A percentile compares a stretch with the other conserved stretches of the same genome.
Conservation (phyloP, 2,888 invertebrate genomes). For the Gasteruption jaculator region DNA sequence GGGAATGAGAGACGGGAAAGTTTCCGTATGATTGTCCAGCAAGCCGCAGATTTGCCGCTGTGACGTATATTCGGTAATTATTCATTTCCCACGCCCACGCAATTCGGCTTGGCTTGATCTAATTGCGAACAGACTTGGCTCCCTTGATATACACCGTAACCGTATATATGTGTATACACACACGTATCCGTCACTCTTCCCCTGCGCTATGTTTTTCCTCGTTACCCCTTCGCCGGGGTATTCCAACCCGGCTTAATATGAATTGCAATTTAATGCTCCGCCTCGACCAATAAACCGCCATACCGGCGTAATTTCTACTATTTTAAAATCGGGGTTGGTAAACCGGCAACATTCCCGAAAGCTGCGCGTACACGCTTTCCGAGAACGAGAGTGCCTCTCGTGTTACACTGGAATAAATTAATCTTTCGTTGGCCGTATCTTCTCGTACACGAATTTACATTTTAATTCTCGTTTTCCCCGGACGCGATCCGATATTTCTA, state of each 20-base stretch:
- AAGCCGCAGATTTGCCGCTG: slow-evolving; percentile 1
- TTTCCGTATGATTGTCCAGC: slow-evolving; percentile 2
- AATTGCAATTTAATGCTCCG: slow-evolving; percentile 32
- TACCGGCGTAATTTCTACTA: slow-evolving; percentile 26
- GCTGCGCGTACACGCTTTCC: too few species aligned
- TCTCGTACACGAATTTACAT: too few species aligned
- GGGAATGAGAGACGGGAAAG: neutral
- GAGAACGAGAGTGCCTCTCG: too few species aligned
- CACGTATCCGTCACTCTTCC: slow-evolving; percentile 19
- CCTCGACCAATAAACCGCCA: slow-evolving; percentile 26
- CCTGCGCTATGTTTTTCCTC: slow-evolving; percentile 17
- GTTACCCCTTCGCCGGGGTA: slow-evolving; percentile 21
- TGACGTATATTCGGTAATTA: slow-evolving; percentile 30
- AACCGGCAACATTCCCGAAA: too few species aligned
- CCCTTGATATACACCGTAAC: too few species aligned
- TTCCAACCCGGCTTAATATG: slow-evolving; percentile 29
- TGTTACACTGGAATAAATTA: too few species aligned
- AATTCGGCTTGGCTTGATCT: slow-evolving; percentile 37
- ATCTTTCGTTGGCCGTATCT: too few species aligned
- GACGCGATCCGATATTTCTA: too few species aligned
- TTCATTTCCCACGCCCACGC: slow-evolving; percentile 32
- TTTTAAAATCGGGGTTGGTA: too few species aligned
- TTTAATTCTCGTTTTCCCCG: too few species aligned
- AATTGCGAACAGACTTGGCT: slow-evolving; percentile 30
- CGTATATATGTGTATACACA: slow-evolving; percentile 20